These are phyloP conservation scores for Eledona agricola DNA, from an alignment of 2,888 invertebrate species.

Conservation along the genomic window DNA sequence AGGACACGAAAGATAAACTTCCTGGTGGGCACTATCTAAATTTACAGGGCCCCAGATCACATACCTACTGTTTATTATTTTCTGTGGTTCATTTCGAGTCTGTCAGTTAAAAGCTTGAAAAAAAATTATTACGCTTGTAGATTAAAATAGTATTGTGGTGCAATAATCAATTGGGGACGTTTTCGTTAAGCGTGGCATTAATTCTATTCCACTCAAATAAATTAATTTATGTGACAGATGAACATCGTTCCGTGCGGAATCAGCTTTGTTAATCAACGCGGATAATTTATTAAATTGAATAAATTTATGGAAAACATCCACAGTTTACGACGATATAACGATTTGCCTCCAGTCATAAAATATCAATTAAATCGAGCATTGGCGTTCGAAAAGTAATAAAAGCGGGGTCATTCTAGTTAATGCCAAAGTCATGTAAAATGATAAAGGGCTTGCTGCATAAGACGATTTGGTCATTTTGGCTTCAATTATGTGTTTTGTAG, in stretches of 20 bases:
- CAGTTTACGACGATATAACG: slow-evolving; percentile 3
- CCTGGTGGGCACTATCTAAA: slow-evolving; percentile 5
- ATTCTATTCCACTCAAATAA: too few relatives aligned
- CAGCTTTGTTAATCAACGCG: slow-evolving; percentile 10
- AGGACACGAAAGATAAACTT: slow-evolving; percentile 3
- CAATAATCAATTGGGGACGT: too few relatives aligned
- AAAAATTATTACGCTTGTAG: too few relatives aligned
- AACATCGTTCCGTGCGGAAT: slow-evolving; percentile 18
- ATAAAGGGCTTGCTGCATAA: slow-evolving; percentile 26
- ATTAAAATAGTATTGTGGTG: too few relatives aligned
- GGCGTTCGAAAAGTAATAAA: slow-evolving; percentile 14
- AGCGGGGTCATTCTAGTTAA: slow-evolving; percentile 25
- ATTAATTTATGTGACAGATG: slow-evolving; percentile 17
- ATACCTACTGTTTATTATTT: too few relatives aligned
- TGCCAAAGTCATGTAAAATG: slow-evolving; percentile 19
- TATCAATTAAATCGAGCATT: slow-evolving; percentile 14
- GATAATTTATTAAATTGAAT: slow-evolving; percentile 16
- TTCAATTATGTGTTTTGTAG: slow-evolving; percentile 27
- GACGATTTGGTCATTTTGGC: slow-evolving; percentile 21
- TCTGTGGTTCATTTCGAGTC: too few relatives aligned
- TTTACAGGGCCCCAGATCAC: too few relatives aligned
- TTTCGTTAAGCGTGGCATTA: too few relatives aligned
- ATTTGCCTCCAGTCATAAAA: slow-evolving; percentile 14
- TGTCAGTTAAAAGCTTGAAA: too few relatives aligned
- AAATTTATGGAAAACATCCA: slow-evolving; percentile 13